Evolutionary conservation across 2,113 vertebrate species (phyloP), one percentile per base, ranked within the genome.

Genomic region (Marmota flaviventris): DNA sequence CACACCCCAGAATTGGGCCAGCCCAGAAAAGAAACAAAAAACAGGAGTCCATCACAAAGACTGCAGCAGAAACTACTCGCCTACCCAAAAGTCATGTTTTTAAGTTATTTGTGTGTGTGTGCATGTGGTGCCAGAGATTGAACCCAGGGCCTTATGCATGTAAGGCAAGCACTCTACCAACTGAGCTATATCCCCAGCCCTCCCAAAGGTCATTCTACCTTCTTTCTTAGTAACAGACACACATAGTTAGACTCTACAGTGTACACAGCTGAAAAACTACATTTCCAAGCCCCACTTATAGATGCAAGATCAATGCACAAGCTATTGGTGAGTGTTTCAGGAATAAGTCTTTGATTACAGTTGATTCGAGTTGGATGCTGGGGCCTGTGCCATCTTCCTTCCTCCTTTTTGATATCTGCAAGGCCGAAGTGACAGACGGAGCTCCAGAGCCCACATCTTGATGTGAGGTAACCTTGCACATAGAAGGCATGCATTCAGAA

Each of bases 21-120:
- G 1, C 45, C n/a, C 37, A 8, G 20, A 34, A 32, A 0, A 0
- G 24, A 14, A 42, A 61, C 34, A 0, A 42, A 34, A 85, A 32
- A 25, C 42, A 81, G 37, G 7, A 67, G 17, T 79, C 27, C 20
- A 37, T 42, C 73, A 20, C 22, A 56, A 32, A 24, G 2, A 42
- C 56, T 1, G 20, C 27, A 37, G 8, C 0, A 39, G 76, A 94
- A 53, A 48, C 42, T 27, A 4, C 4, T 42, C 72, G 63, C 51
- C 72, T 20, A 72, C 17, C 20, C 34, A 34, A 3, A 0, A 73
- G 32, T 32, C 48, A 29, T n/a, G 13, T 51, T 51, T 51, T 51
- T 51, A 51, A 51, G 48, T 51, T 13, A 13, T 48, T 48, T 51
- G 48, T 51, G 11, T 51, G 48, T 51, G 48, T 51, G 48, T 51